phyloP scores from a whole-genome alignment of 1,140 invertebrate species.

The Phortica variegata region DNA sequence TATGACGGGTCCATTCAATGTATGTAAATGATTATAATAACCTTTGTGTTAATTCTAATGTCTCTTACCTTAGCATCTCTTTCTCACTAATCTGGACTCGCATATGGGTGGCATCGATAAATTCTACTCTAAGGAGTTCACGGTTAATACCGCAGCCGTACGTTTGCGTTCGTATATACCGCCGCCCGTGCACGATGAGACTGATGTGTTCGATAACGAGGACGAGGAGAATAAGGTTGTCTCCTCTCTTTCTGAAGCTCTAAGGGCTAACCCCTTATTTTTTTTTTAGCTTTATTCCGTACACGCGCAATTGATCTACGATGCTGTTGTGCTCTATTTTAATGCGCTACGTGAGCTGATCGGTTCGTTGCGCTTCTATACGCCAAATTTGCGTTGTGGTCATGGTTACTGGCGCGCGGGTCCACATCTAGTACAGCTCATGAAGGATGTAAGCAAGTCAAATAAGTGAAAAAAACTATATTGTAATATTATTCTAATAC shows the following conservation, averaged over 20 bases:
- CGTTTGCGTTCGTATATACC: slow-evolving; percentile 38
- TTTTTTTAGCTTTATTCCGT: slow-evolving; percentile 24
- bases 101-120: slow-evolving; percentile 33
- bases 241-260: no score
- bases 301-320: slow-evolving; percentile 62
- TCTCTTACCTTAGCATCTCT: slow-evolving; percentile 21
- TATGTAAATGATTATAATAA: slow-evolving; percentile 15
- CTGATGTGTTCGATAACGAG: slow-evolving; percentile 33
- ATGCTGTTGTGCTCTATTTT: slow-evolving; percentile 68
- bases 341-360: slow-evolving; percentile 59
- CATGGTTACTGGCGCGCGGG: slow-evolving; percentile 43
- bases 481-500: background rate
- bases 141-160: slow-evolving; percentile 28
- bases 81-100: slow-evolving; percentile 42
- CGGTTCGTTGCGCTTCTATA: slow-evolving; percentile 21
- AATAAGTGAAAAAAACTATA: background rate
- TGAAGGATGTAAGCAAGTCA: slow-evolving; percentile 30
- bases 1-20: slow-evolving; percentile 50
- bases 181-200: slow-evolving; percentile 35
- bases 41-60: background rate
- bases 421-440: slow-evolving; percentile 33
- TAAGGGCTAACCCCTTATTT: background rate
- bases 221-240: slow-evolving; percentile 22
- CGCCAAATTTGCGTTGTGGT: slow-evolving; percentile 32
- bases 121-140: slow-evolving; percentile 37